Base-by-base conservation (phyloP, 92 coral and sea anemone genomes). In the Umimayanthus chanpuru region DNA sequence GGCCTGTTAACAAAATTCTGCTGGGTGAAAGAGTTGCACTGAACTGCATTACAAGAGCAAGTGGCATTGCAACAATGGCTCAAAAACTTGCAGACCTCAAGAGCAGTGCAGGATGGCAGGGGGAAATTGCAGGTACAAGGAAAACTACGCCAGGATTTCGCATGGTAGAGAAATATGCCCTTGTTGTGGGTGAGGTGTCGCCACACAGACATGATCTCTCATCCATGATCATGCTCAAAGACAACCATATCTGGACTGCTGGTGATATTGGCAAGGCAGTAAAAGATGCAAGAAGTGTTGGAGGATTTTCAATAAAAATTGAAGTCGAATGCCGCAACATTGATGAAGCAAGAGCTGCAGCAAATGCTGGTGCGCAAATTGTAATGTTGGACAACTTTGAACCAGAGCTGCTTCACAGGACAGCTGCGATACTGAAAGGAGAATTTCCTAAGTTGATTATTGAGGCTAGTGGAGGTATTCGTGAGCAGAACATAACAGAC, bases 141-240 rank as follows among this genome's bases (percentile, higher is more conserved):
- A 97, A 97, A 72, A 97, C 98, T 25, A 97, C 99, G 23, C 99
- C 99, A 26, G 99, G 99, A 49, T 97, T 97, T 89, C 96, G 99
- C 61, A 66, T 95, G 68, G 99, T 94, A 53, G 99, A 97, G 86
- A 97, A 97, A 73, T 97, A 97, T 49, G 98, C 98, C n/a, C 93
- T 95, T 25, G 78, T 94, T 58, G 95, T 97, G 8, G 98, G 99
- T 3, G 98, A 98, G 2, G 96, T 90, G 58, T 97, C 99, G n/a
- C 94, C 96, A 15, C 99, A 97, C 89, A 96, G 99, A 7, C 93
- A 88, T 88, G 99, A 97, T 81, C 90, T 89, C 53, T 97, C 99
- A 6, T 92, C 98, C 5, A 94, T 97, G 99, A 90, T 97, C 66
- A 97, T 97, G 99, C 91, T 97, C 26, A 97, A 97, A 88, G 99